Base-by-base conservation (phyloP, 2,888 invertebrate species). In the Drosophila recens region DNA sequence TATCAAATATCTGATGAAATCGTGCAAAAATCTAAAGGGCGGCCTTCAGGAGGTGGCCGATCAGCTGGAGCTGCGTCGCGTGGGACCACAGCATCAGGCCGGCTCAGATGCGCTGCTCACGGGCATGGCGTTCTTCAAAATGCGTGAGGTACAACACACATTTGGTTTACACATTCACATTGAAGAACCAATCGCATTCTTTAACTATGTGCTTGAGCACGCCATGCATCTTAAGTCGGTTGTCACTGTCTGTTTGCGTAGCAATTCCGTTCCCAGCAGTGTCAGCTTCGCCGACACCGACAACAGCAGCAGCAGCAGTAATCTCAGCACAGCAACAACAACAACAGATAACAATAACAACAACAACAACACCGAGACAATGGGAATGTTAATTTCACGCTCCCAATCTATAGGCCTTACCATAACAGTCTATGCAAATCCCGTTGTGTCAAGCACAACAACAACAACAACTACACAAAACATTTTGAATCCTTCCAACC, bases 1-100 rank as follows among this genome's bases (percentile, higher is more conserved):
- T 94, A 98, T 99, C 54, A 99, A 99, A 96, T 99, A 99, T 93
- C 94, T 99, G 90, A 99, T 99, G 99, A 99, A 99, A 93, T 97
- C 98, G 70, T 99, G 98, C 94, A 98, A 98, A 94, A 99, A 98
- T 92, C 94, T 99, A 76, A 99, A 99, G 93, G 99, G 99, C 42
- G 99, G 99, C 10, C 94, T 99, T 46, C 99, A 99, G 93, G 99
- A 99, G 93, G 98, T 99, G 13, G 97, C 97, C 3, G 97, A 98
- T 91, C 97, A 98, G 92, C 93, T 98, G 83, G 97, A 98, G 93
- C 94, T 99, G 83, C 95, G 97, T 90, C 94, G 99, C 84, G 97
- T 98, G 59, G 99, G 99, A 0, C 98, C 98, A 0, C 98, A 99
- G 93, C 99, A 99, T 94, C 99, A 99, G 93, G 99, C 99, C 42